These are phyloP conservation scores for Nebria ingens DNA, from an alignment of 1,140 invertebrate genomes.

Conservation along the genomic window DNA sequence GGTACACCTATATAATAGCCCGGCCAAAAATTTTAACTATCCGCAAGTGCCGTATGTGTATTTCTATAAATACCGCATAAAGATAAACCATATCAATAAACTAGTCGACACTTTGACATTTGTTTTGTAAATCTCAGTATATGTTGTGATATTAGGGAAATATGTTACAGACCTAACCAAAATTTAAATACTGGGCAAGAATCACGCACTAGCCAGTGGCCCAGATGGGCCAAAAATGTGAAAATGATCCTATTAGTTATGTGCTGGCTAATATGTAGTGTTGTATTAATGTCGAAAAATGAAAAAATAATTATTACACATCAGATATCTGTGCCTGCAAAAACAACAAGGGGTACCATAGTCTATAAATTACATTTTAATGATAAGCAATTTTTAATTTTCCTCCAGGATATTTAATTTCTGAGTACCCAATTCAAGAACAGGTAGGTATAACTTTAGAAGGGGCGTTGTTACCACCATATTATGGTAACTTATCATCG, in stretches of 20 bases:
- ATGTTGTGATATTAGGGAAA: no score
- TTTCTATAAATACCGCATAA: no score
- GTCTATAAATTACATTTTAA: slow-evolving; percentile 15
- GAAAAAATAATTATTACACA: slow-evolving; percentile 48
- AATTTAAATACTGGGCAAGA: not conserved
- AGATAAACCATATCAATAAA: no score
- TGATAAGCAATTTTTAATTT: slow-evolving; percentile 23
- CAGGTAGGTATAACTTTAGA: slow-evolving; percentile 36
- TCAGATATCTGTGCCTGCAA: slow-evolving; percentile 47
- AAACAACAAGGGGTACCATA: slow-evolving; percentile 32
- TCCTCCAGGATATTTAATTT: slow-evolving; percentile 35
- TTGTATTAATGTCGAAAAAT: slow-evolving; percentile 53
- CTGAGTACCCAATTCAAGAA: slow-evolving; percentile 25
- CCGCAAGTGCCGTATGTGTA: no score
- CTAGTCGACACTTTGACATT: no score
- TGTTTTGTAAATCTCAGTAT: no score
- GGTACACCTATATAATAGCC: no score
- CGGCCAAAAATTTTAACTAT: no score
- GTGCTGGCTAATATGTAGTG: slow-evolving; percentile 49
- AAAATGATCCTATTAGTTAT: slow-evolving; percentile 39
- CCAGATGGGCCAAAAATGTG: slow-evolving; percentile 14
- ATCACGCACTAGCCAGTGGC: not conserved
- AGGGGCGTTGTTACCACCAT: slow-evolving; percentile 39
- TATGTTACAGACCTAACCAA: not conserved
- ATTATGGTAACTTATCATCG: slow-evolving; percentile 36